Conservation (phyloP, 2,113 vertebrate species). For the Trochalopteron elliotii region DNA sequence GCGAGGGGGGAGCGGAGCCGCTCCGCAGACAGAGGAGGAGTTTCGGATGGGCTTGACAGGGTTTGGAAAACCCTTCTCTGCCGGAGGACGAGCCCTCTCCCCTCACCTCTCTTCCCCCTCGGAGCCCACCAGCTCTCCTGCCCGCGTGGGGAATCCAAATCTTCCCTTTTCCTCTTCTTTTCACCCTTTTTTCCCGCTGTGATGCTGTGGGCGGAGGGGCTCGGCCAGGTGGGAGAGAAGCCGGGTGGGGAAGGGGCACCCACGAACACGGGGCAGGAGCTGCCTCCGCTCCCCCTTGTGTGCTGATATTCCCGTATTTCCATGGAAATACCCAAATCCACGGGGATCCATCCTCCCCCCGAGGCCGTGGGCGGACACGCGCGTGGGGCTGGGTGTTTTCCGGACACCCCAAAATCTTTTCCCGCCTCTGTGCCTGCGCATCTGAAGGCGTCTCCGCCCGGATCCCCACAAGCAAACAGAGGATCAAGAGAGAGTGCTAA, state of each 20-base stretch:
- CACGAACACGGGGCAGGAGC: not conserved
- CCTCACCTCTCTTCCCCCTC: no score
- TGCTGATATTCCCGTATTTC: accelerated
- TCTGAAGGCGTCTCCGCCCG: not conserved
- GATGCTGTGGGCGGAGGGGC: accelerated
- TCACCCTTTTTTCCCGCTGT: accelerated
- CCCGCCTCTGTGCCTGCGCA: not conserved
- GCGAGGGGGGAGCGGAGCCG: not conserved
- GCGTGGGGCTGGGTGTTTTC: not conserved
- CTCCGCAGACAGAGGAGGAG: not conserved
- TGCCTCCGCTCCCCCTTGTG: accelerated
- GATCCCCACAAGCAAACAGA: not conserved
- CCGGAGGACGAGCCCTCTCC: not conserved
- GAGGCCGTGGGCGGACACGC: not conserved
- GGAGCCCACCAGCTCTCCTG: not conserved
- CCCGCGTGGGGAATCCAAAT: not conserved
- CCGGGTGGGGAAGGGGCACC: not conserved
- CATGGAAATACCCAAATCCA: accelerated
- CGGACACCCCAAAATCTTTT: not conserved
- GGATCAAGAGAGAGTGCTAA: constrained; percentile 50
- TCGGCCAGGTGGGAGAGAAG: not conserved
- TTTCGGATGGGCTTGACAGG: not conserved
- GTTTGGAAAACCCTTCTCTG: not conserved
- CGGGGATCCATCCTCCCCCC: not conserved
- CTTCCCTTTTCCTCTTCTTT: not conserved